A percentile compares a stretch with the other conserved stretches of the same genome.
phyloP scores from a whole-genome alignment of 2,113 vertebrate genomes.

The Macquaria australasica region DNA sequence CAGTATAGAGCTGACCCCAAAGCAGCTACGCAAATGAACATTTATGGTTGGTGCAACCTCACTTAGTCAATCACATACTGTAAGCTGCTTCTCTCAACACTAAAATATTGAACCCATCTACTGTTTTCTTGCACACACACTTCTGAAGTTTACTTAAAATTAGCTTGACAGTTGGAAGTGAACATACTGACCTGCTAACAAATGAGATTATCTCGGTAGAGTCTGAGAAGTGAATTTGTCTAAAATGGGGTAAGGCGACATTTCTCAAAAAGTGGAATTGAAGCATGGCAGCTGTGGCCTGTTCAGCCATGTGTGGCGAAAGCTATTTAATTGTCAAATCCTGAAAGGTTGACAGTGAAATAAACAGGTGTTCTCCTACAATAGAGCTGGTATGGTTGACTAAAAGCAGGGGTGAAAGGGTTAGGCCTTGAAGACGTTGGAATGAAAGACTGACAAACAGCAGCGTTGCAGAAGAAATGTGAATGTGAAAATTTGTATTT shows the following conservation, averaged over 20 bases:
- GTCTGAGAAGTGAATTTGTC: background rate
- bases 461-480: background rate
- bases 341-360: background rate
- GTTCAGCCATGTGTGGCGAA: background rate
- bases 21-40: background rate
- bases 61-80: too few species aligned
- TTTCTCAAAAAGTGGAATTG: constrained; percentile 9
- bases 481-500: background rate
- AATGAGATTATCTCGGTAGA: background rate
- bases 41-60: background rate
- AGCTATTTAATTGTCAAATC: background rate
- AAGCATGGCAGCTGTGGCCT: constrained; percentile 4
- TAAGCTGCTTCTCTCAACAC: background rate
- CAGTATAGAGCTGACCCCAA: background rate
- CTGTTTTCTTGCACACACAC: background rate
- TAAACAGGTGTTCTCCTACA: background rate
- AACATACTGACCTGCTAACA: constrained; percentile 1
- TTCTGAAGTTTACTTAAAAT: background rate
- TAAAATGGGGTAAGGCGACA: background rate
- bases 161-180: background rate
- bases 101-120: background rate
- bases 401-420: background rate
- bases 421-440: background rate
- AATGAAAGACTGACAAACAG: background rate
- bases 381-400: background rate